Conservation (phyloP, 2,888 invertebrate genomes). For the Rosalia funebris region DNA sequence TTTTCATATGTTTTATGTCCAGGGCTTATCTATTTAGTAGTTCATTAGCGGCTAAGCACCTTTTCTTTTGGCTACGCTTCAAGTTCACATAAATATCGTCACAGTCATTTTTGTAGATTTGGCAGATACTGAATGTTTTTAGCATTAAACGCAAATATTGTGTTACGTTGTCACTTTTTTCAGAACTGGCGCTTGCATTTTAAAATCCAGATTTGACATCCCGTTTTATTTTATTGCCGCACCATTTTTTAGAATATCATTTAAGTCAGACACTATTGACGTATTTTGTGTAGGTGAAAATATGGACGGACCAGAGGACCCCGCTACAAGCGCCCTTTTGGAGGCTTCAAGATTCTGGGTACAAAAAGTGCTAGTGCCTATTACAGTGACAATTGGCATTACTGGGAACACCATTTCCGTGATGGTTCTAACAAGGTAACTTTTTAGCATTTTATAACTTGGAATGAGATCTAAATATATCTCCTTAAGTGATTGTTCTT, state of each 20-base stretch:
- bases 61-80: slow-evolving; percentile 22
- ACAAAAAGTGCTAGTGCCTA: slow-evolving; percentile 72
- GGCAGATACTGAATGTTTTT: slow-evolving; percentile 11
- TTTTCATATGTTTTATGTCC: neutral
- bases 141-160: slow-evolving; percentile 10
- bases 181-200: slow-evolving; percentile 14
- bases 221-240: neutral
- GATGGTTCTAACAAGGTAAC: slow-evolving; percentile 68
- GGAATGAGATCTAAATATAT: too few species aligned
- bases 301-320: slow-evolving; percentile 39
- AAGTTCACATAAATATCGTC: slow-evolving; percentile 15
- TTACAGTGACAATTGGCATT: slow-evolving; percentile 74
- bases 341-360: slow-evolving; percentile 66
- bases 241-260: too few species aligned
- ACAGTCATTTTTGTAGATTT: slow-evolving; percentile 13
- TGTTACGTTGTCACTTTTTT: slow-evolving; percentile 4
- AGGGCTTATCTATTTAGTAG: neutral
- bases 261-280: neutral
- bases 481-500: too few species aligned
- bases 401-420: slow-evolving; percentile 73
- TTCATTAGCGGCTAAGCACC: slow-evolving; percentile 23
- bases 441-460: slow-evolving; percentile 10
- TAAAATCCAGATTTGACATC: neutral
- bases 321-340: slow-evolving; percentile 53
- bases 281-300: neutral